Evolutionary conservation across 2,888 invertebrate genomes (phyloP), one percentile per base, ranked within the genome.

Genomic region (Lasioglossum leucozonium): DNA sequence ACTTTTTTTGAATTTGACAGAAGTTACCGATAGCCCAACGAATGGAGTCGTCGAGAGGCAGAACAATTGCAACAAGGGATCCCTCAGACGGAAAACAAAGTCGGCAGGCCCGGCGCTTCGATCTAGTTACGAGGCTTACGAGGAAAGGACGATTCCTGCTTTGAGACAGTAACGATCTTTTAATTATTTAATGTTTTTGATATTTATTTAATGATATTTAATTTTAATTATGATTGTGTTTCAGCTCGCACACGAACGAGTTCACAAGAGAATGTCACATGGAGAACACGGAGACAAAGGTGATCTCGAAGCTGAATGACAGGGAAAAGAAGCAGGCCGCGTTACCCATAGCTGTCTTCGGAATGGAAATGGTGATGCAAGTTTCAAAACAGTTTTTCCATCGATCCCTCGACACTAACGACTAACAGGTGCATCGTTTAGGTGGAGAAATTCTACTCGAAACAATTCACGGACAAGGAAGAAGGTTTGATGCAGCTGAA

Each of bases 371-470:
- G 95, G 99, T 98, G 95, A 95, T 34, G 44, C 73, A 72, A 77
- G 44, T 73, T 80, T 81, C 37, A 30, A 42, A 72, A 11, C 13
- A 55, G 34, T 62, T 2, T 26, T 55, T 72, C 44, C 0, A n/a
- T 34, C 3, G 22, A 58, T 72, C 2, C 16, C 10, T 55, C 3
- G n/a, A 37, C 13, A 8, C 34, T 34, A 4, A 62, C 51, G 47
- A 80, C 58, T 22, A 26, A 47, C 30, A 8, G 30, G 77, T 71
- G 72, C 6, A 34, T 78, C 44, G 51, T 81, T 16, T 92, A 98
- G 98, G 97, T 98, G 3, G 98, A 98, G 94, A 98, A 98, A 93
- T 98, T 98, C 95, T 98, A 98, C 95, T 98, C 98, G 8, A 98
- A 98, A 92, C 98, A 98, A 94, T 98, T 97, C 95, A 96, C 98